Evolutionary conservation across 2,113 vertebrate genomes (phyloP), one percentile per base, ranked within the genome.

Genomic region (Apteryx mantelli): DNA sequence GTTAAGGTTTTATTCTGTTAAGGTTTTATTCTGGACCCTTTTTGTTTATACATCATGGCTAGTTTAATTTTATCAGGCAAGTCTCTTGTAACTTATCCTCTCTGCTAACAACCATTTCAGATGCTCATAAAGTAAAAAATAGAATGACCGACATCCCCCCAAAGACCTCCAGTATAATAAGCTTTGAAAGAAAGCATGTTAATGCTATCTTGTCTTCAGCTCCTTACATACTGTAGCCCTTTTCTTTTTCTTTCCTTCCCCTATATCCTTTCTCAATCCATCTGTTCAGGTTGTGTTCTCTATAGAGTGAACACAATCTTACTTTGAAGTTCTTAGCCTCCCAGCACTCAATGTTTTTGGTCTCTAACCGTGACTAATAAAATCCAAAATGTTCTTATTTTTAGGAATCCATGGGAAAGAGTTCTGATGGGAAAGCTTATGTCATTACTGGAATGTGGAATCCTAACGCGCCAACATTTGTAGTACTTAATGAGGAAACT

Each of bases 401-500:
- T 30, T 86, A 99, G 99, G 99, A 99, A 88, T 99, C 99, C 28
- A 99, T 99, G 99, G 99, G 99, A 44, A 99, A 99, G 97, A 99
- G 98, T 93, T 98, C 96, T 68, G 99, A 99, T 95, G 99, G 99
- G 53, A 99, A 99, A 96, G 98, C 99, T n/a, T 99, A 99, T 55
- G 95, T 99, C 63, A 99, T 99, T 94, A 99, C 99, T 48, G 99
- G 99, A 82, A 99, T 98, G 32, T 99, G 99, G 99, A 99, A 99
- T 94, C 99, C 99, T 38, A 99, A 99, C 91, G 98, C 96, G 52
- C 97, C 99, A 8, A 98, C 98, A 86, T 99, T 99, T 98, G 97
- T 99, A 38, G 97, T 97, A 4, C 99, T 99, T 88, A 99, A 99
- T 91, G 99, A 99, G 97, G 99, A 99, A 98, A 99, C 99, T 5